These are phyloP conservation scores for Euspilapteryx auroguttella DNA, from an alignment of 2,888 invertebrate genomes.

Conservation along the genomic window DNA sequence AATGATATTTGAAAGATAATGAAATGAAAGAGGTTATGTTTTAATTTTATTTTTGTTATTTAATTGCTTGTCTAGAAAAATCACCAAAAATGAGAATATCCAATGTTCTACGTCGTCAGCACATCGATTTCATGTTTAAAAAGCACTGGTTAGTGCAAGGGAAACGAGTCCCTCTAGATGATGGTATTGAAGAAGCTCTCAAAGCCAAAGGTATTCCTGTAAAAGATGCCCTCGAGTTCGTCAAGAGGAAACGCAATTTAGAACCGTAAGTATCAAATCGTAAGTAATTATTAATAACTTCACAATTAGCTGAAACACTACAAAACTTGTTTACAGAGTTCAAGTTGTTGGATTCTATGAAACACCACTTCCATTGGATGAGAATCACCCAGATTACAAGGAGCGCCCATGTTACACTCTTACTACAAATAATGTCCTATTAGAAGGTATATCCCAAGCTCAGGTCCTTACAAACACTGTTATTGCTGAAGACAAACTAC, in stretches of 20 bases:
- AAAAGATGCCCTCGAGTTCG: constrained; percentile 63
- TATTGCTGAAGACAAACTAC: constrained; percentile 62
- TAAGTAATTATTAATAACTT: too few relatives aligned
- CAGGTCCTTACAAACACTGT: constrained; percentile 81
- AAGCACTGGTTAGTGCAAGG: constrained; percentile 73
- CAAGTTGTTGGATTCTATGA: constrained; percentile 45
- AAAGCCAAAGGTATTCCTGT: constrained; percentile 61
- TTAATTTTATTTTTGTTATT: too few relatives aligned
- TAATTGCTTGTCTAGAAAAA: too few relatives aligned
- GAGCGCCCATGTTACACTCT: constrained; percentile 61
- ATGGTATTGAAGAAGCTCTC: constrained; percentile 56
- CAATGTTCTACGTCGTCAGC: constrained; percentile 64
- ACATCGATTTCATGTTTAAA: constrained; percentile 73
- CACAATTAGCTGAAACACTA: too few relatives aligned
- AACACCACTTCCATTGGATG: constrained; percentile 36
- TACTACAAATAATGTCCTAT: constrained; percentile 63
- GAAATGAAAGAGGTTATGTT: too few relatives aligned
- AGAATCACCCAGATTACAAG: constrained; percentile 69
- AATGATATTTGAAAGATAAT: too few relatives aligned
- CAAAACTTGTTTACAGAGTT: constrained; percentile 34
- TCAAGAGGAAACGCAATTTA: constrained; percentile 30
- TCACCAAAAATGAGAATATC: constrained; percentile 66
- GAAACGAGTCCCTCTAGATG: constrained; percentile 57
- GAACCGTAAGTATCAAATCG: constrained; percentile 31
- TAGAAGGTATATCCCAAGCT: constrained; percentile 77